phyloP scores from a whole-genome alignment of 1,140 invertebrate genomes.

The Teleogryllus occipitalis region DNA sequence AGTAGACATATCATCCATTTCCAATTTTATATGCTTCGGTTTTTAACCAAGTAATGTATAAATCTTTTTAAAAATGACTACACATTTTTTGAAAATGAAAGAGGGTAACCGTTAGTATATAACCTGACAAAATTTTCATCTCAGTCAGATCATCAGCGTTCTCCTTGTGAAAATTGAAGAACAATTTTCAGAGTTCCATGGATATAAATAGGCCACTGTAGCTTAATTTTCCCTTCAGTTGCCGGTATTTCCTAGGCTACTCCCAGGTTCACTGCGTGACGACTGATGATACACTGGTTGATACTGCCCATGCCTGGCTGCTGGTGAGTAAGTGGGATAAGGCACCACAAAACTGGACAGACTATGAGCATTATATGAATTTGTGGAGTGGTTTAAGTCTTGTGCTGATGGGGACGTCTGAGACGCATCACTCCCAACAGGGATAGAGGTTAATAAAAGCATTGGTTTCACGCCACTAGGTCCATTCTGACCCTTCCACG shows the following conservation, averaged over 20 bases:
- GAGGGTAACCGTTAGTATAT: not conserved
- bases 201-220: too few relatives aligned
- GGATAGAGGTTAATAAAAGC: slow-evolving; percentile 13
- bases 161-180: not conserved
- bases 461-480: slow-evolving; percentile 15
- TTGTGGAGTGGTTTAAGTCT: slow-evolving; percentile 11
- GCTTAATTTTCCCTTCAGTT: not conserved
- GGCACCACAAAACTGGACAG: slow-evolving; percentile 19
- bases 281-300: slow-evolving; percentile 20
- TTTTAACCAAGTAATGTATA: too few relatives aligned
- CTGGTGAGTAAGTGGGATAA: slow-evolving; percentile 5
- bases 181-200: not conserved
- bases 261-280: slow-evolving; percentile 19
- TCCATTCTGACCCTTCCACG: slow-evolving; percentile 6
- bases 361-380: slow-evolving; percentile 19
- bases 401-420: not conserved
- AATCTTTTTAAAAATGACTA: not conserved
- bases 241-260: not conserved
- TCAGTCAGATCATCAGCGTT: not conserved
- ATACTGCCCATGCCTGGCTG: slow-evolving; percentile 15
- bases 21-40: too few relatives aligned
- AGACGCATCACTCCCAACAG: not conserved
- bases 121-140: not conserved
- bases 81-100: not conserved
- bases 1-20: too few relatives aligned